Conservation (phyloP, 2,888 invertebrate genomes). For the Eremobia ochroleuca region DNA sequence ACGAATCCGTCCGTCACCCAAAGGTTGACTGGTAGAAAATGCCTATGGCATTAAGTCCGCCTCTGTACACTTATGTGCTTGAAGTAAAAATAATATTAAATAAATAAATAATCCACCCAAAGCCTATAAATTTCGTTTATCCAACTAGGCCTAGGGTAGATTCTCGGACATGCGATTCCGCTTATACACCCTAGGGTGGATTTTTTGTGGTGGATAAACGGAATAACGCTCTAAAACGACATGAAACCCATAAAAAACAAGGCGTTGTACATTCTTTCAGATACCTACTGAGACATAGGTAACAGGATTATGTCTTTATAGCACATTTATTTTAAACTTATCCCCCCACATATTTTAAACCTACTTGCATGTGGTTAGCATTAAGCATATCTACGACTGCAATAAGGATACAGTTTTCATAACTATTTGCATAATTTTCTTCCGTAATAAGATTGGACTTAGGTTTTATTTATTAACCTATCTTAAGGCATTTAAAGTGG, state of each 20-base stretch:
- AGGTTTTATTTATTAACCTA: slow-evolving; percentile 42
- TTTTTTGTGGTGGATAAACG: too few species aligned
- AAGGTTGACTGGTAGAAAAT: too few species aligned
- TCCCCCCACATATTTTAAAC: slow-evolving; percentile 15
- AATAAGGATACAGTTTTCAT: slow-evolving; percentile 56
- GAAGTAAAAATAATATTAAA: too few species aligned
- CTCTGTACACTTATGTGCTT: too few species aligned
- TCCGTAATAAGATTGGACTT: slow-evolving; percentile 37
- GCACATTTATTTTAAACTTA: slow-evolving; percentile 31
- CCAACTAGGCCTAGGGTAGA: too few species aligned
- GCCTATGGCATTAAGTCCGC: too few species aligned
- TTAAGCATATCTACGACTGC: slow-evolving; percentile 27
- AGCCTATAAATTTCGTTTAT: too few species aligned
- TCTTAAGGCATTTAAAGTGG: slow-evolving; percentile 27
- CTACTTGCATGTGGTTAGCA: slow-evolving; percentile 14
- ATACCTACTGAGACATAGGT: background rate
- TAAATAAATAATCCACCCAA: too few species aligned
- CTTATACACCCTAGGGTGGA: too few species aligned
- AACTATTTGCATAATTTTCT: slow-evolving; percentile 56
- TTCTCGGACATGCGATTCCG: too few species aligned
- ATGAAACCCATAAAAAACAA: background rate
- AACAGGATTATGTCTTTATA: background rate
- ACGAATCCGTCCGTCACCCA: too few species aligned
- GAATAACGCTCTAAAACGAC: too few species aligned
- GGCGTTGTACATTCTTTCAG: background rate